A percentile compares a stretch with the other conserved stretches of the same genome.
Evolutionary conservation across 2,888 invertebrate species (phyloP).

Genomic region (Catocala fraxini): DNA sequence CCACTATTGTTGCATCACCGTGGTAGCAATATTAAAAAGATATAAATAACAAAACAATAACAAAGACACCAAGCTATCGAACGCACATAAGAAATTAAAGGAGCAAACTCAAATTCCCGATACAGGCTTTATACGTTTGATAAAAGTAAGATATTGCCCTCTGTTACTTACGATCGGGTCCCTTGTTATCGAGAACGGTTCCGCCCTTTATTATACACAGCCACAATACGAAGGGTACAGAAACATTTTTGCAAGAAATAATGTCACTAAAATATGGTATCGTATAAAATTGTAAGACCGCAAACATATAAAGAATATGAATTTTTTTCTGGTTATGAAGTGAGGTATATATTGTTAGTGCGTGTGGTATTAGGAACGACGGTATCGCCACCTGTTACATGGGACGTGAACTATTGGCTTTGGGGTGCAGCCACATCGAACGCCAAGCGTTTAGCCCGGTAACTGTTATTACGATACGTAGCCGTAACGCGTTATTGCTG

Average conservation of each 20-base stretch:
- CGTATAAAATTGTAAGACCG: constrained; percentile 24
- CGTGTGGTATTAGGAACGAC: constrained; percentile 13
- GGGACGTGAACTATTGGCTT: constrained; percentile 10
- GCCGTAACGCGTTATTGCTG: constrained; percentile 39
- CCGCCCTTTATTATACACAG: constrained; percentile 35
- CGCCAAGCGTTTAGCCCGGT: constrained; percentile 19
- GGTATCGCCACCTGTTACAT: constrained; percentile 48
- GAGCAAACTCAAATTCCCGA: constrained; percentile 12
- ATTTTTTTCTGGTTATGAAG: constrained; percentile 24
- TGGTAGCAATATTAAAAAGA: not conserved
- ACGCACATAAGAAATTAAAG: constrained; percentile 15
- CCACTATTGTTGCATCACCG: no score
- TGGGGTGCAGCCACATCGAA: constrained; percentile 20
- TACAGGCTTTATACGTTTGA: constrained; percentile 23
- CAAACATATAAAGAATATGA: constrained; percentile 13
- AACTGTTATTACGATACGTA: constrained; percentile 29
- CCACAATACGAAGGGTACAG: constrained; percentile 24
- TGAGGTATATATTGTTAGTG: not conserved
- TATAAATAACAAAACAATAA: not conserved
- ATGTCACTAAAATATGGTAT: constrained; percentile 28
- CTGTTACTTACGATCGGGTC: constrained; percentile 41
- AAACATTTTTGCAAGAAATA: constrained; percentile 37
- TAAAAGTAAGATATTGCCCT: constrained; percentile 30
- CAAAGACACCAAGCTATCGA: not conserved
- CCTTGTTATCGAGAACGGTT: constrained; percentile 43